Evolutionary conservation across 2,797 vertebrate species (phyloP).

Genomic region (Capromys pilorides): DNA sequence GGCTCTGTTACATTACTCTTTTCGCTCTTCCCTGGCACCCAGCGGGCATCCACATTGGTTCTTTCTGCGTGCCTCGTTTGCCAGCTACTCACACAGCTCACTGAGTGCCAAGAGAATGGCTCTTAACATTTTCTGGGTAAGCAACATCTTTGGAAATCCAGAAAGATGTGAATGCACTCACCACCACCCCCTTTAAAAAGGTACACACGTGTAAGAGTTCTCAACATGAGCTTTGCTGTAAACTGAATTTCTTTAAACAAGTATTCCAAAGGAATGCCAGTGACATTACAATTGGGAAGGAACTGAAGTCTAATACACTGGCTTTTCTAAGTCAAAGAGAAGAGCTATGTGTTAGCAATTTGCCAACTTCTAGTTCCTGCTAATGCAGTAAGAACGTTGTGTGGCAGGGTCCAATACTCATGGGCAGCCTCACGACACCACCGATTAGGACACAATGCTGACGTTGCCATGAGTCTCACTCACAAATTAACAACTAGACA

Average conservation of each 20-base stretch:
- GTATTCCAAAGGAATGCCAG: constrained; percentile 28
- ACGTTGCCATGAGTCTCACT: constrained; percentile 8
- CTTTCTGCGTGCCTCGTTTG: background rate
- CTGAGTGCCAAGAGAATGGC: constrained; percentile 19
- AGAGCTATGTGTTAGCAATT: constrained; percentile 26
- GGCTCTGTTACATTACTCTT: background rate
- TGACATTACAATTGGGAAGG: constrained; percentile 33
- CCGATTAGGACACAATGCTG: background rate
- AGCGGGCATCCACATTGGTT: background rate
- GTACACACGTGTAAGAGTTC: background rate
- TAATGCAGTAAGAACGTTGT: background rate
- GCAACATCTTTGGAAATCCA: constrained; percentile 22
- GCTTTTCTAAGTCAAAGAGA: constrained; percentile 25
- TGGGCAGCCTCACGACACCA: background rate
- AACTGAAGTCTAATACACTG: constrained; percentile 6
- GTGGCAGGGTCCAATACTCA: background rate
- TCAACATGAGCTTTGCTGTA: constrained; percentile 44
- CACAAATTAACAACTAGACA: constrained; percentile 36
- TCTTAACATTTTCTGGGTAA: constrained; percentile 45
- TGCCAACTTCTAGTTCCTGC: background rate
- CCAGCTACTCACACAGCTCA: constrained; percentile 16
- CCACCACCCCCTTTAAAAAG: background rate
- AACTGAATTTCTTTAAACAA: background rate
- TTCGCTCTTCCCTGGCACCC: background rate
- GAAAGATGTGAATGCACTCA: background rate